A percentile compares a stretch with the other conserved stretches of the same genome.
These are phyloP conservation scores for Cathartes aura DNA, from an alignment of 2,113 vertebrate genomes.

Conservation along the genomic window DNA sequence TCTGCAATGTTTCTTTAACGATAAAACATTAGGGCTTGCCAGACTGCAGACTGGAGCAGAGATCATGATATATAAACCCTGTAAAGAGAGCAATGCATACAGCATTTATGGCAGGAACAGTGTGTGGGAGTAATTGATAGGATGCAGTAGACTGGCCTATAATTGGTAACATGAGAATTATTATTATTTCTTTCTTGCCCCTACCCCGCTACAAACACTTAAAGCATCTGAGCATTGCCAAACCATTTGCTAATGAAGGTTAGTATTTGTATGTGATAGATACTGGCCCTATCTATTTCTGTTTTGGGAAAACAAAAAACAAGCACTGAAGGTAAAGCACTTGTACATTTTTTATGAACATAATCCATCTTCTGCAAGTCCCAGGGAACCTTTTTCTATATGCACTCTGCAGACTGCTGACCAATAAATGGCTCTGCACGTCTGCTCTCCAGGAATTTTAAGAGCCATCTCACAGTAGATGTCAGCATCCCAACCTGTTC, in stretches of 20 bases:
- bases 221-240: background rate
- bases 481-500: background rate
- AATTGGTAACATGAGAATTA: background rate
- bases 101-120: background rate
- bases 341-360: background rate
- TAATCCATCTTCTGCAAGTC: background rate
- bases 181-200: background rate
- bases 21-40: background rate
- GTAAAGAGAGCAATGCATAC: background rate
- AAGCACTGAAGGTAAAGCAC: slow-evolving; percentile 27
- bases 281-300: background rate
- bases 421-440: background rate
- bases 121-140: background rate
- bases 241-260: background rate
- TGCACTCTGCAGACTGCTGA: background rate
- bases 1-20: background rate
- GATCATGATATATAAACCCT: background rate
- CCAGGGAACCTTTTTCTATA: background rate
- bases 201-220: background rate
- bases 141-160: background rate
- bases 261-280: background rate
- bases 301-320: background rate
- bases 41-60: background rate
- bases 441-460: background rate
- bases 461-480: background rate